Conservation (phyloP, 92 coral and sea anemone species). For the Phenganax subtilis region DNA sequence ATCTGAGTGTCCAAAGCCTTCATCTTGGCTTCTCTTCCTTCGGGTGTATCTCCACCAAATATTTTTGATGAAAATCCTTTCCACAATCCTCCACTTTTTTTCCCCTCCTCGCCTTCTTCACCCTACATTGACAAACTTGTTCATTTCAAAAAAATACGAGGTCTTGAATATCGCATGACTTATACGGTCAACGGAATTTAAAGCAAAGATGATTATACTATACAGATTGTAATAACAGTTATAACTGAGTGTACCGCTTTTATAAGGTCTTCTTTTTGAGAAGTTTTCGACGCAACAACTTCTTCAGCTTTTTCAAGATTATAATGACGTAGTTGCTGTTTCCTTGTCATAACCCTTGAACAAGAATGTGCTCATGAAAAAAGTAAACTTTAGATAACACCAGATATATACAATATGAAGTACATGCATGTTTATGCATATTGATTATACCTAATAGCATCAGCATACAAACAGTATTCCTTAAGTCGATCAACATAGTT, state of each 20-base stretch:
- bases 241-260: conserved; percentile 58
- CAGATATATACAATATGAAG: too few species aligned
- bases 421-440: neutral
- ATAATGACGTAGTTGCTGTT: conserved; percentile 90
- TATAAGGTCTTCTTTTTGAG: conserved; percentile 70
- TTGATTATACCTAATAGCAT: conserved; percentile 58
- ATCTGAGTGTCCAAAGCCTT: conserved; percentile 73
- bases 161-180: neutral
- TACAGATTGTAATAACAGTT: neutral
- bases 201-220: neutral
- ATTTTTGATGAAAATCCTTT: conserved; percentile 91
- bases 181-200: neutral
- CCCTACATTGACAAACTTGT: conserved; percentile 38
- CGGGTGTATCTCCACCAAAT: conserved; percentile 92
- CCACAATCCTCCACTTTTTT: conserved; percentile 73
- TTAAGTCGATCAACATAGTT: conserved; percentile 73
- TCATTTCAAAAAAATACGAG: neutral
- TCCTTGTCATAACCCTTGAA: conserved; percentile 73
- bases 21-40: conserved; percentile 67
- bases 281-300: conserved; percentile 54
- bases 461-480: conserved; percentile 80
- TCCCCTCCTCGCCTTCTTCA: conserved; percentile 71
- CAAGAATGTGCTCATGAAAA: neutral
- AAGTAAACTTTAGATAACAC: neutral
- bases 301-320: conserved; percentile 92